A percentile compares a stretch with the other conserved stretches of the same genome.
These are phyloP conservation scores for Esox lucius DNA, from an alignment of 2,797 vertebrate genomes.

Conservation along the genomic window DNA sequence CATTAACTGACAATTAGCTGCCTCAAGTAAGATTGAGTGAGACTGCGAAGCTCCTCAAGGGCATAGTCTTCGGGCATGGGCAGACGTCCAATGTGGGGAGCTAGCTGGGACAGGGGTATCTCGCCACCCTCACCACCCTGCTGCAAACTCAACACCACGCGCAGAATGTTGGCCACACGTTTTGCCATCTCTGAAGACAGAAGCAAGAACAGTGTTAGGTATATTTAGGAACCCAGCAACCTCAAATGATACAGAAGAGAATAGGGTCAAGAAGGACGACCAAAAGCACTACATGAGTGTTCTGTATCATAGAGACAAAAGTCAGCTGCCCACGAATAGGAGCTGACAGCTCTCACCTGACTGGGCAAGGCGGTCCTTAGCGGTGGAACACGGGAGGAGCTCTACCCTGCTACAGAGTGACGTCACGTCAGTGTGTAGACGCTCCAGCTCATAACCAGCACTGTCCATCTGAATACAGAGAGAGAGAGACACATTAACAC, in stretches of 20 bases:
- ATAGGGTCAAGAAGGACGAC: neutral
- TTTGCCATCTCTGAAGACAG: slow-evolving; percentile 89
- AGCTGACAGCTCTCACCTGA: slow-evolving; percentile 75
- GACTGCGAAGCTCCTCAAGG: slow-evolving; percentile 90
- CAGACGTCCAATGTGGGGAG: slow-evolving; percentile 85
- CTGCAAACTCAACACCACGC: slow-evolving; percentile 86
- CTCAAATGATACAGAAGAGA: neutral
- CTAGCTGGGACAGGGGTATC: slow-evolving; percentile 81
- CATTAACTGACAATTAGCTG: slow-evolving; percentile 84
- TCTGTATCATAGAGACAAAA: neutral
- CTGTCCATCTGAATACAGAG: slow-evolving; percentile 79
- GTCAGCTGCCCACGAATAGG: neutral
- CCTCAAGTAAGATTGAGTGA: slow-evolving; percentile 88
- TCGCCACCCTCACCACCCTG: slow-evolving; percentile 69
- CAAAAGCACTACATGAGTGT: neutral
- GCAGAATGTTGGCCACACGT: slow-evolving; percentile 88
- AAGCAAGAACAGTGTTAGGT: neutral
- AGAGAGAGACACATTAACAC: neutral
- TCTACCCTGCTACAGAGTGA: slow-evolving; percentile 90
- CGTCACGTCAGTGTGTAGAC: slow-evolving; percentile 83
- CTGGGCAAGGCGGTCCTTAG: slow-evolving; percentile 89
- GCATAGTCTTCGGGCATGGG: slow-evolving; percentile 97
- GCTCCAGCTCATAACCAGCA: slow-evolving; percentile 85
- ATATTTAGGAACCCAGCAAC: neutral
- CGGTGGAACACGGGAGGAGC: slow-evolving; percentile 84